phyloP scores from a whole-genome alignment of 37 sponge, comb jelly and placozoan species.

The Beroe forskalii region DNA sequence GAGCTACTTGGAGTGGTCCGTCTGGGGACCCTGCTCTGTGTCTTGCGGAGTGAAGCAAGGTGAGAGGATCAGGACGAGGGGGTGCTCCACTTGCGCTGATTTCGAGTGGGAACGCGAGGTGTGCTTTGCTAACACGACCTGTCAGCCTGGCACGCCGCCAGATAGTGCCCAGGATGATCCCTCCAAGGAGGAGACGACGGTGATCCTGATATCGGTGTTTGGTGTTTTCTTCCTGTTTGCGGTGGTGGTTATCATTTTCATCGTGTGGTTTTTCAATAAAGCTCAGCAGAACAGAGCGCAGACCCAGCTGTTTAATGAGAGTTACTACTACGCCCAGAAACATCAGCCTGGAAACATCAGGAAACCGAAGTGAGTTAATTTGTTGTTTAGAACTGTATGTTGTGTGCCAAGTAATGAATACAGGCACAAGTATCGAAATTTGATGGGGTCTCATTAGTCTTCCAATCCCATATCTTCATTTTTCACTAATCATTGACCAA shows the following conservation, averaged over 20 bases:
- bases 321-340: conserved; percentile 37
- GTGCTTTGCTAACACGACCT: conserved; percentile 25
- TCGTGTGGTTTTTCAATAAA: conserved; percentile 36
- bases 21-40: conserved; percentile 39
- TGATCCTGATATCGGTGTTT: conserved; percentile 15
- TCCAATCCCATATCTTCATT: too few species aligned
- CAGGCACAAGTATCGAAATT: too few species aligned
- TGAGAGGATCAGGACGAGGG: conserved; percentile 42
- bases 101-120: conserved; percentile 49
- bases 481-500: too few species aligned
- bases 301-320: conserved; percentile 44
- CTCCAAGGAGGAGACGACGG: background rate
- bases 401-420: too few species aligned
- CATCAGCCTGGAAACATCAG: background rate
- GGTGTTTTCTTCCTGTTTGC: conserved; percentile 29
- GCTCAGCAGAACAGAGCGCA: background rate
- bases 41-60: background rate
- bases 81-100: conserved; percentile 28
- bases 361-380: background rate
- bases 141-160: background rate
- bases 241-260: background rate
- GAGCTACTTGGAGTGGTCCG: conserved; percentile 18
- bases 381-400: too few species aligned
- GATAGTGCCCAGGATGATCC: background rate
- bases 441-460: too few species aligned